Percentiles rank a stretch among this genome's conserved stretches.
Evolutionary conservation across 2,113 vertebrate species (phyloP).

Genomic region (Nettapus auritus): DNA sequence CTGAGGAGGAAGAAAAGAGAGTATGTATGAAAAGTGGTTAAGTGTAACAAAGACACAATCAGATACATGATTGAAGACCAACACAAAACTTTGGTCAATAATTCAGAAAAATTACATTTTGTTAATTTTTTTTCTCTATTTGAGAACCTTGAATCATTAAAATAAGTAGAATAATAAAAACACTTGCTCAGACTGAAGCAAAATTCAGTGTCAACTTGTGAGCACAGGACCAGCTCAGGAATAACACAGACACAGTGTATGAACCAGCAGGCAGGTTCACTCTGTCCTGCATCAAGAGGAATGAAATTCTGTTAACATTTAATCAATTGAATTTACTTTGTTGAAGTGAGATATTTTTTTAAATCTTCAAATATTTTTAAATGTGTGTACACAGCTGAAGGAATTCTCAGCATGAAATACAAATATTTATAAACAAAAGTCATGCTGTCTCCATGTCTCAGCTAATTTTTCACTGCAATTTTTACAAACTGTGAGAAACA

Average conservation of each 20-base stretch:
- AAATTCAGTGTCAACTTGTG: background rate
- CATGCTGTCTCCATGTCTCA: background rate
- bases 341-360: background rate
- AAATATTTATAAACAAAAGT: constrained; percentile 56
- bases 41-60: background rate
- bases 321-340: background rate
- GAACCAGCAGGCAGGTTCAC: background rate
- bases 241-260: fast-evolving
- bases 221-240: background rate
- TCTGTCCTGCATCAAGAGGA: background rate
- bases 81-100: background rate
- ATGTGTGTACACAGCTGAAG: background rate
- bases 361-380: constrained; percentile 24
- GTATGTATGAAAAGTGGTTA: background rate
- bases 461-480: constrained; percentile 17
- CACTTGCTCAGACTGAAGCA: background rate
- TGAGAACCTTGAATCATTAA: background rate
- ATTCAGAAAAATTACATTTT: background rate
- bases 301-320: background rate
- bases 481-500: background rate
- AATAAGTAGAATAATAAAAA: background rate
- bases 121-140: background rate
- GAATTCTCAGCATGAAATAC: constrained; percentile 24
- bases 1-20: background rate
- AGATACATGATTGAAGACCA: background rate